Base-by-base conservation (phyloP, 2,888 invertebrate genomes). In the Gisinianus flammeolus region DNA sequence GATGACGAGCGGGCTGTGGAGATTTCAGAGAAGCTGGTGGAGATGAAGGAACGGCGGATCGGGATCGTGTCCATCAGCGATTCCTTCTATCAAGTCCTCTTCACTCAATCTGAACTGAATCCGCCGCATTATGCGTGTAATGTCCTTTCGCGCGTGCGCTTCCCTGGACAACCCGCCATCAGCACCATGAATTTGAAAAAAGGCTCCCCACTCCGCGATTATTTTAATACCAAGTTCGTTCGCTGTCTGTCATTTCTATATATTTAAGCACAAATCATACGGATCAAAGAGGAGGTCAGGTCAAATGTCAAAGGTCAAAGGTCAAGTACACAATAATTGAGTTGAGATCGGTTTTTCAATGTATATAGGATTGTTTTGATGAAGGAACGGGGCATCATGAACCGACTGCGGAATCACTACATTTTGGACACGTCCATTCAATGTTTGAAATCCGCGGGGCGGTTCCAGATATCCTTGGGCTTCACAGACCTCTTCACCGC, bases 171-270 rank as follows among this genome's bases (percentile, higher is more conserved):
- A 64, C 80, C 82, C 0, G 73, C 80, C 26, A 72, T 79, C 44
- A 73, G 79, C 16, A 79, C 80, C n/a, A 81, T 80, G 81, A 78
- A 79, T 66, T 35, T 82, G 5, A 69, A 78, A n/a, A 80, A 79
- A 44, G 76, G 80, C 2, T 81, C 81, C 3, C 78, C 81, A 4
- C 69, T 80, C 16, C 66, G 76, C 22, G 80, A 81, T 24, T 81
- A 79, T 66, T 82, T 82, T 44, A 82, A 81, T 33, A 67, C 77
- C 22, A 78, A 78, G 82, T 81, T 68, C 71, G 19, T n/a, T 22
- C 16, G 16, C 16, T 44, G 16, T 44, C 8, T 12, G 52, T 44
- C n/a, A 44, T 44, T 44, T 12, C 16, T 12, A 44, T 56, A 19
- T 56, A 56, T n/a, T 56, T n/a, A 19, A n/a, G n/a, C n/a, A n/a